Conservation (phyloP, 2,113 vertebrate species). For the Ophiodon elongatus region DNA sequence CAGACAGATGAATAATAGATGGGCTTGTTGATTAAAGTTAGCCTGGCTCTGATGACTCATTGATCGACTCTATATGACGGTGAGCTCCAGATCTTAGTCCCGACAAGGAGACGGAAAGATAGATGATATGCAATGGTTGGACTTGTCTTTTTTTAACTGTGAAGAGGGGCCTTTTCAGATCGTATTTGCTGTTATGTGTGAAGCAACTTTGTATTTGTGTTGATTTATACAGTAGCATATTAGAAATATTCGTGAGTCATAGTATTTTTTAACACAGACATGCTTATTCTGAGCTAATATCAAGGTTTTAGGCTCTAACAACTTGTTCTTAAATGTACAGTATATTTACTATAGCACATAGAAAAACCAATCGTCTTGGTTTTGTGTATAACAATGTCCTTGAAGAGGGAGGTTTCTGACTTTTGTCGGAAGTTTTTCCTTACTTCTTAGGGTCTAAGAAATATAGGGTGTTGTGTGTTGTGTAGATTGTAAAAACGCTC, state of each 20-base stretch:
- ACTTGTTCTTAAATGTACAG: background rate
- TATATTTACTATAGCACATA: too few relatives aligned
- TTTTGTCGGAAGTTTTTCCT: background rate
- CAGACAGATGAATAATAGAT: conserved; percentile 84
- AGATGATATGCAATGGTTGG: conserved; percentile 5
- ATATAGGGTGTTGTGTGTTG: background rate
- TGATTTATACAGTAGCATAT: background rate
- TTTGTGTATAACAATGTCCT: background rate
- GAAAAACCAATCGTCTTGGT: too few relatives aligned
- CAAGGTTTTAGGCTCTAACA: background rate
- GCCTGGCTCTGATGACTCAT: conserved; percentile 63
- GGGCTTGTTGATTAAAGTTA: conserved; percentile 75
- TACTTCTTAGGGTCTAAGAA: background rate
- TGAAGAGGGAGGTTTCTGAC: background rate
- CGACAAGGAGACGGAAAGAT: conserved; percentile 23
- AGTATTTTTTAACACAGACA: background rate
- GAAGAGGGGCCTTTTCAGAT: background rate
- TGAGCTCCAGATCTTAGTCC: conserved; percentile 47
- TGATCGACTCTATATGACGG: conserved; percentile 54
- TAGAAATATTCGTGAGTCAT: background rate
- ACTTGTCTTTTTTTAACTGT: background rate
- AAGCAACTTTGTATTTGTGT: background rate
- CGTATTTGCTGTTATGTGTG: background rate
- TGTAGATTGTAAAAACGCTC: background rate
- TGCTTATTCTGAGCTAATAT: too few relatives aligned